Conservation (phyloP, 2,797 vertebrate species). For the Limnodromus scolopaceus region DNA sequence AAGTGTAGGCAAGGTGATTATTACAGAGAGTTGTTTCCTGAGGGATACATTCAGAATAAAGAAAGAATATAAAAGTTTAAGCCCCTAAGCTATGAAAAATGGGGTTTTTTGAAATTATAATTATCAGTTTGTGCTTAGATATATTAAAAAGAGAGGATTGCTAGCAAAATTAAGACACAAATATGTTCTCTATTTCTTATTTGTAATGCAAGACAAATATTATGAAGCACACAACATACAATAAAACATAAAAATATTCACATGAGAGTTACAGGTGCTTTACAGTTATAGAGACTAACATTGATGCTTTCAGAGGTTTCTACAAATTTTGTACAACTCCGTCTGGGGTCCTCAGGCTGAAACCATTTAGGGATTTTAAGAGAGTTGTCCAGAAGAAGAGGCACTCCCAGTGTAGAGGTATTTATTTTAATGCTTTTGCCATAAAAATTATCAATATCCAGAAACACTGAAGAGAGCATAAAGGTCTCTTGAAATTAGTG, state of each 20-base stretch:
- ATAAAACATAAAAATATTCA: constrained; percentile 1
- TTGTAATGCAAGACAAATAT: constrained; percentile 48
- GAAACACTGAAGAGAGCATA: not conserved
- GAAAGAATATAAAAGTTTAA: constrained; percentile 50
- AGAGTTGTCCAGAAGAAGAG: not conserved
- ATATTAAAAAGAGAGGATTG: constrained; percentile 39
- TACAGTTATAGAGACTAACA: not conserved
- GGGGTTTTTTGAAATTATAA: not conserved
- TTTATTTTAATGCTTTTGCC: not conserved
- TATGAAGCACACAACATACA: constrained; percentile 4
- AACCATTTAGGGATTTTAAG: not conserved
- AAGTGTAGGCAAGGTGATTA: constrained; percentile 63
- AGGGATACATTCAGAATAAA: constrained; percentile 50
- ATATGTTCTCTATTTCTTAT: constrained; percentile 29
- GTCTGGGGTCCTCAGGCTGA: not conserved
- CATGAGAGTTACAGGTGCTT: not conserved
- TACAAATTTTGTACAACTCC: not conserved
- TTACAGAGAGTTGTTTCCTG: constrained; percentile 51
- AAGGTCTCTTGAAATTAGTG: not conserved
- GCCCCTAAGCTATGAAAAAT: constrained; percentile 40
- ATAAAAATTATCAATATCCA: not conserved
- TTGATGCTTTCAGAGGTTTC: not conserved
- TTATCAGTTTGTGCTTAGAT: constrained; percentile 52
- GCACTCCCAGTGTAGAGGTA: not conserved
- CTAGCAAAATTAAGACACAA: constrained; percentile 47